A percentile compares a stretch with the other conserved stretches of the same genome.
Conservation (phyloP, 2,797 vertebrate genomes). For the Tangara arthus region DNA sequence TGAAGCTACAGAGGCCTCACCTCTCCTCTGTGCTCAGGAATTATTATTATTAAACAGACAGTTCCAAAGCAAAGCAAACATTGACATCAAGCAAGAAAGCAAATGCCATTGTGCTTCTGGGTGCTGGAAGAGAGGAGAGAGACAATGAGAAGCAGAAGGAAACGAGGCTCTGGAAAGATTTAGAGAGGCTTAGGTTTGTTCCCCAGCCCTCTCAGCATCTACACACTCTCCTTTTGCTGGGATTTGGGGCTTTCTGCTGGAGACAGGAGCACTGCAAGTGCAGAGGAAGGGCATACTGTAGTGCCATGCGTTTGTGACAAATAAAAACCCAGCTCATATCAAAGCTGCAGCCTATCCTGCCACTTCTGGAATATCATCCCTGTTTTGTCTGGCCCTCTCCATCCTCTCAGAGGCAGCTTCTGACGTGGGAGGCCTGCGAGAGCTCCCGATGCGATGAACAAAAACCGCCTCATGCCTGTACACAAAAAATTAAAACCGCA, state of each 20-base stretch:
- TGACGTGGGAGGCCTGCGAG: neutral
- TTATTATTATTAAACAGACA: neutral
- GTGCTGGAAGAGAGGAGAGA: neutral
- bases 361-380: neutral
- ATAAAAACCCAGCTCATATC: neutral
- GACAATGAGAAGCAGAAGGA: neutral
- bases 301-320: neutral
- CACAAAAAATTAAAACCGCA: conserved; percentile 44
- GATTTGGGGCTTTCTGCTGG: neutral
- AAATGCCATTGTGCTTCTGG: conserved; percentile 30
- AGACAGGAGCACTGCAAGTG: neutral
- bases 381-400: neutral
- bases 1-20: neutral
- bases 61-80: conserved; percentile 40
- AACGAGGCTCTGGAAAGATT: neutral
- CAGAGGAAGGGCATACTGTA: neutral
- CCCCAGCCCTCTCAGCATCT: neutral
- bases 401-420: neutral
- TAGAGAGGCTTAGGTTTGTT: neutral
- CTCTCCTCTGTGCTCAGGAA: neutral
- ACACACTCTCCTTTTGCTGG: neutral
- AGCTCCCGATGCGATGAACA: neutral
- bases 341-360: neutral
- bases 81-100: conserved; percentile 5
- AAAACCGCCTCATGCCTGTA: neutral